phyloP scores from a whole-genome alignment of 2,113 vertebrate species.

The Rutilus rutilus region DNA sequence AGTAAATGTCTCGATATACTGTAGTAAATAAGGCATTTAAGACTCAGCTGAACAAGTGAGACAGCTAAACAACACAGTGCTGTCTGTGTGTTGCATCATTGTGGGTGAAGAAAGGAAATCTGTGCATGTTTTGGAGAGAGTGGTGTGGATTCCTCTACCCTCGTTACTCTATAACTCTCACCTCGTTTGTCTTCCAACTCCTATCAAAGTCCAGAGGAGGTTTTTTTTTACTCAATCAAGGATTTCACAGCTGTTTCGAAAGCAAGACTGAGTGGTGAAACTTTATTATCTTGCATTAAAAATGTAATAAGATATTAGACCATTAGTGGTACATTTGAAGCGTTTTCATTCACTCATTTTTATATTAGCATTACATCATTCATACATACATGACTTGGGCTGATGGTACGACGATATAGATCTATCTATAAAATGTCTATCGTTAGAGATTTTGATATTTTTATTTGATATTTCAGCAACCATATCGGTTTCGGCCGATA shows the following conservation, averaged over 20 bases:
- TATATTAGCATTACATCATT: not conserved
- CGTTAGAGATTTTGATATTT: too few relatives aligned
- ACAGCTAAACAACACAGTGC: not conserved
- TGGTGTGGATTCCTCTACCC: conserved; percentile 43
- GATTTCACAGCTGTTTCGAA: conserved; percentile 68
- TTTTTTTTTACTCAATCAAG: conserved; percentile 41
- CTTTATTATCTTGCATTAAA: not conserved
- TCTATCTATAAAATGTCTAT: too few relatives aligned
- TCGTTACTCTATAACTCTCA: conserved; percentile 64
- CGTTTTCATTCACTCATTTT: not conserved
- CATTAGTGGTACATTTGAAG: not conserved
- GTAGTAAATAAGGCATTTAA: not conserved
- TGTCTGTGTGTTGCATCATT: conserved; percentile 21
- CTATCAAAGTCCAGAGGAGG: conserved; percentile 72
- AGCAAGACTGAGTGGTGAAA: conserved; percentile 34
- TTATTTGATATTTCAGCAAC: too few relatives aligned
- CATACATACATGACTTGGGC: too few relatives aligned
- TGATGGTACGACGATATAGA: too few relatives aligned
- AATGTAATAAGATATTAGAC: not conserved
- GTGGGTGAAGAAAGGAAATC: not conserved
- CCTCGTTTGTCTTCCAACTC: conserved; percentile 62
- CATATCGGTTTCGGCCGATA: too few relatives aligned
- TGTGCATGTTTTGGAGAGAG: not conserved
- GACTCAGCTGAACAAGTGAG: too few relatives aligned
- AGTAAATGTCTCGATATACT: not conserved